Conservation (phyloP, 2,888 invertebrate species). For the Oscheius sp. region DNA sequence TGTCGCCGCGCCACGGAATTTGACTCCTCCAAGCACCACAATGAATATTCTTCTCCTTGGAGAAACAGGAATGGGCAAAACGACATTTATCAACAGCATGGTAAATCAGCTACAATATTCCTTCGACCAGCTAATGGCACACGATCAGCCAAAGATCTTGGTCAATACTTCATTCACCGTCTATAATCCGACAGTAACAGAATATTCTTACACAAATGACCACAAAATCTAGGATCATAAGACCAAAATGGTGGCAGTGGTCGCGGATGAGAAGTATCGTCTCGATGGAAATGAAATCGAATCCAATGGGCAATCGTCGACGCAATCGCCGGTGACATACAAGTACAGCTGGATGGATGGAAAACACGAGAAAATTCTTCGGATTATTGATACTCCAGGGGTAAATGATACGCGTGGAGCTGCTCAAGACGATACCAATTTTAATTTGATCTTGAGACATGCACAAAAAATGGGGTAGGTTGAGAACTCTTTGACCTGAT, state of each 20-base stretch:
- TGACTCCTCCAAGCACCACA: neutral
- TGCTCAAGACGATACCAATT: slow-evolving; percentile 15
- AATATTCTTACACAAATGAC: neutral
- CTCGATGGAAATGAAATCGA: neutral
- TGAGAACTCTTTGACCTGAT: too few species aligned
- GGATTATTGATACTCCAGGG: slow-evolving; percentile 32
- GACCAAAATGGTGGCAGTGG: neutral
- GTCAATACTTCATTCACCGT: neutral
- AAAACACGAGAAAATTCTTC: neutral
- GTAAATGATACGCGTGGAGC: slow-evolving; percentile 16
- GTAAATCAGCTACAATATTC: neutral
- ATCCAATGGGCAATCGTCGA: neutral
- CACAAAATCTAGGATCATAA: neutral
- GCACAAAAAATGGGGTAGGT: neutral
- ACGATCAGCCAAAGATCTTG: neutral
- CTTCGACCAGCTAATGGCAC: neutral
- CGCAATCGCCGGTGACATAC: neutral
- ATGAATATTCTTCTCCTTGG: slow-evolving; percentile 34
- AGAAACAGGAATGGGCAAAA: slow-evolving; percentile 7
- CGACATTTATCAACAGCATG: slow-evolving; percentile 14
- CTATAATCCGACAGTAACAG: neutral
- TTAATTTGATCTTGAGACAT: slow-evolving; percentile 11
- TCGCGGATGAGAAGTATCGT: neutral
- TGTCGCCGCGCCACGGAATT: neutral
- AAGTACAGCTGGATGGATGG: neutral